These are phyloP conservation scores for Chunga burmeisteri DNA, from an alignment of 2,113 vertebrate species.

Conservation along the genomic window DNA sequence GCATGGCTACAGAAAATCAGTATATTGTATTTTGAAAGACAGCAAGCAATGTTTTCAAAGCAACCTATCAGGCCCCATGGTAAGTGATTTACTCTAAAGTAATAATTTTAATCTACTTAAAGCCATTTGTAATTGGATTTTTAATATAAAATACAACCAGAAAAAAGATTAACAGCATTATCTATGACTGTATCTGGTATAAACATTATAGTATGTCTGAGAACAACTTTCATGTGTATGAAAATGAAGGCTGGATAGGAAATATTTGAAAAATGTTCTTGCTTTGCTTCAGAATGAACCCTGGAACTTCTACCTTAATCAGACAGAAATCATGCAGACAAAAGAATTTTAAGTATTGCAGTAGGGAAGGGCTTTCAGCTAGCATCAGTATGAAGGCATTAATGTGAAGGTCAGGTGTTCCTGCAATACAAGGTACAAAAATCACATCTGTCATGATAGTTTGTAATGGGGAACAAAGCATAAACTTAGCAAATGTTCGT, in stretches of 20 bases:
- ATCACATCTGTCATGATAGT: background rate
- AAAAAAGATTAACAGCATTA: background rate
- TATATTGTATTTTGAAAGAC: background rate
- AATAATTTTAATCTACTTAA: background rate
- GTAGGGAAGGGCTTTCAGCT: background rate
- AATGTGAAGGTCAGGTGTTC: background rate
- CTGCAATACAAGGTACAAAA: background rate
- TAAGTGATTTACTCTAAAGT: background rate
- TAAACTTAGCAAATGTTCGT: background rate
- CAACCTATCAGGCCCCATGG: background rate
- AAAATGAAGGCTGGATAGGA: background rate
- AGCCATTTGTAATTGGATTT: background rate
- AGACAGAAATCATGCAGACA: slow-evolving; percentile 8
- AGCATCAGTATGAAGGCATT: background rate
- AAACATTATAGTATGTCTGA: background rate
- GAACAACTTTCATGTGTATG: background rate
- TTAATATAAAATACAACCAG: background rate
- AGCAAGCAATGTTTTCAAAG: background rate
- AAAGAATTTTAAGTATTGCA: background rate
- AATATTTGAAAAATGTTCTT: background rate
- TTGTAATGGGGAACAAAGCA: background rate
- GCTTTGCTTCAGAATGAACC: background rate
- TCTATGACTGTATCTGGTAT: background rate
- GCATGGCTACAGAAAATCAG: background rate
- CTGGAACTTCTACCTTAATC: background rate